These are phyloP conservation scores for Aphodius granarius DNA, from an alignment of 2,888 invertebrate species.

Conservation along the genomic window DNA sequence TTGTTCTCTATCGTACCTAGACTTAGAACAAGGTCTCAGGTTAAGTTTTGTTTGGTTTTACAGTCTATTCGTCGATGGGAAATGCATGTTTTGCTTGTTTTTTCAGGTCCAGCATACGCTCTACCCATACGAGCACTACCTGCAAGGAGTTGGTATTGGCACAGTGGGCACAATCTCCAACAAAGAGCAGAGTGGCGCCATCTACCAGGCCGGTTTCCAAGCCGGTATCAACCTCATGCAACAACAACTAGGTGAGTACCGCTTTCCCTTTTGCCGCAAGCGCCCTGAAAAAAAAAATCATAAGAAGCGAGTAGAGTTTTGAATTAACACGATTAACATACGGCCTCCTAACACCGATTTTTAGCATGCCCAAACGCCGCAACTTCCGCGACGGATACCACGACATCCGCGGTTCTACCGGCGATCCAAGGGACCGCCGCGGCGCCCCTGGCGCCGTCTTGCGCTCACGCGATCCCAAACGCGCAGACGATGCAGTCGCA, in stretches of 20 bases:
- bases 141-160: slow-evolving; percentile 50
- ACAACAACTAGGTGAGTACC: slow-evolving; percentile 44
- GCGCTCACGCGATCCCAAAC: slow-evolving; percentile 38
- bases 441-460: not conserved
- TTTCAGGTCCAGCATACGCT: slow-evolving; percentile 45
- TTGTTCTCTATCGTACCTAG: too few species aligned
- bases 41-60: not conserved
- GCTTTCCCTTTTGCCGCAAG: not conserved
- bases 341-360: slow-evolving; percentile 24
- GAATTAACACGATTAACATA: slow-evolving; percentile 33
- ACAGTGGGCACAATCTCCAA: slow-evolving; percentile 39
- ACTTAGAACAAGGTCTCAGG: too few species aligned
- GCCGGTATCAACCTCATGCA: slow-evolving; percentile 52
- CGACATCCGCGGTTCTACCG: slow-evolving; percentile 44
- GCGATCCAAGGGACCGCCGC: slow-evolving; percentile 37
- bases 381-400: slow-evolving; percentile 37
- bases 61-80: not conserved
- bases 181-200: slow-evolving; percentile 44
- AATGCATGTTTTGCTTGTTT: slow-evolving; percentile 8
- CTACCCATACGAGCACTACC: slow-evolving; percentile 52
- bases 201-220: slow-evolving; percentile 53
- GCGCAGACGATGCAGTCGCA: slow-evolving; percentile 39
- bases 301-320: not conserved
- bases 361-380: slow-evolving; percentile 45
- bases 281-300: not conserved